These are phyloP conservation scores for Euwallacea similis DNA, from an alignment of 1,140 invertebrate species.

Conservation along the genomic window DNA sequence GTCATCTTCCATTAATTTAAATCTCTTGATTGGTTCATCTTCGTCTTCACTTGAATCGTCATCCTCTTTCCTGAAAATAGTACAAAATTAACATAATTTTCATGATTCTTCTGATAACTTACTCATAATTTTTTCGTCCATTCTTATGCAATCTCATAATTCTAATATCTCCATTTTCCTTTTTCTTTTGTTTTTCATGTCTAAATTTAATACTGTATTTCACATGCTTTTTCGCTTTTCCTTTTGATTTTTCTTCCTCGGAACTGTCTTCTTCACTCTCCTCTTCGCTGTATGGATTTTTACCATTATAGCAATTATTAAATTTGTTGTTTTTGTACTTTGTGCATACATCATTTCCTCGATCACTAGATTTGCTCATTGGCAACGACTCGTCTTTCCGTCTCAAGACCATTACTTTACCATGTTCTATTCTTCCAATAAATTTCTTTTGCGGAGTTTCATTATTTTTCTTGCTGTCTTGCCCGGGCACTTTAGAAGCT, in stretches of 20 bases:
- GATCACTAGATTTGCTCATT: constrained; percentile 3
- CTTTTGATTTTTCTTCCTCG: not conserved
- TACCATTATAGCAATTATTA: not conserved
- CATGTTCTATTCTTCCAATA: constrained; percentile 31
- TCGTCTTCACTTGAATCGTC: constrained; percentile 34
- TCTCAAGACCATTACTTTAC: constrained; percentile 32
- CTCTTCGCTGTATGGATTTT: not conserved
- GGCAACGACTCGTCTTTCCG: constrained; percentile 3
- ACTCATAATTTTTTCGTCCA: constrained; percentile 26
- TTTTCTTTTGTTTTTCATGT: constrained; percentile 33
- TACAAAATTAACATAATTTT: too few species aligned
- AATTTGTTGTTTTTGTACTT: not conserved
- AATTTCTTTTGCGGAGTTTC: constrained; percentile 21
- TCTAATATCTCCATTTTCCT: constrained; percentile 10
- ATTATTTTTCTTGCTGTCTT: not conserved
- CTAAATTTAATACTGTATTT: constrained; percentile 37
- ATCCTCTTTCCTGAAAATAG: constrained; percentile 15
- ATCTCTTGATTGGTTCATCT: constrained; percentile 24
- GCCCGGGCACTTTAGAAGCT: not conserved
- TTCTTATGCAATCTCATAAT: constrained; percentile 36
- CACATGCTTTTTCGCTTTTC: constrained; percentile 15
- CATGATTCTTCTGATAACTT: not conserved
- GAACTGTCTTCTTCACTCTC: not conserved
- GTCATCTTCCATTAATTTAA: constrained; percentile 23
- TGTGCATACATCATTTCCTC: constrained; percentile 1